Evolutionary conservation across 2,797 vertebrate species (phyloP), one percentile per base, ranked within the genome.

Genomic region (Menidia menidia): DNA sequence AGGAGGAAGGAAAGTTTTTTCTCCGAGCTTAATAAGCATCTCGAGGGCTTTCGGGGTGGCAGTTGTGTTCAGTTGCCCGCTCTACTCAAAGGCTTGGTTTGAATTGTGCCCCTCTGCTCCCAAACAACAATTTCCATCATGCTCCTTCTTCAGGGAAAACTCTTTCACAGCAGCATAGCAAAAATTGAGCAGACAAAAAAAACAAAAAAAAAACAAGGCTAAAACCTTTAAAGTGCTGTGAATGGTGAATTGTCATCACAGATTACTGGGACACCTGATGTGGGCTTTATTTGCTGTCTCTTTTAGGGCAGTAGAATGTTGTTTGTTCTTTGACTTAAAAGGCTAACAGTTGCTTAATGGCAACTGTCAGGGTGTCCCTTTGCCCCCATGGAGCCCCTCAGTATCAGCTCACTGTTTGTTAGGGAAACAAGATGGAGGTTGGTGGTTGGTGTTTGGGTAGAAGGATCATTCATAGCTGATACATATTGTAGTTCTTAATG

Each of bases 271-370:
- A 71, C 74, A 54, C 70, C 75, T 80, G 62, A 79, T 75, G 65
- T 74, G 64, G 45, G 31, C 50, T 64, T 79, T 90, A 66, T 88
- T 86, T 85, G 73, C 71, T 53, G 75, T 75, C 62, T 87, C 70
- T 81, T 82, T 80, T 67, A 61, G 1, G 45, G 80, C 55, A 80
- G 67, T 85, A 82, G 81, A 84, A 68, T n/a, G 9, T 2, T 84
- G 81, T 91, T 92, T 89, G 68, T 80, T 83, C 70, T 86, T 68
- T 1, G 68, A 89, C 84, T 87, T 89, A 80, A 89, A 85, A 83
- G 71, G 18, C 62, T 30, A 65, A 73, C 83, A 86, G 80, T 82
- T 78, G 71, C 71, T 72, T 82, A 83, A 80, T 81, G 70, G 75
- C 59, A 60, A 81, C 60, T 58, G 48, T 73, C 83, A 70, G 60